phyloP scores from a whole-genome alignment of 1,140 invertebrate genomes.

The Matsumurasca onukii region DNA sequence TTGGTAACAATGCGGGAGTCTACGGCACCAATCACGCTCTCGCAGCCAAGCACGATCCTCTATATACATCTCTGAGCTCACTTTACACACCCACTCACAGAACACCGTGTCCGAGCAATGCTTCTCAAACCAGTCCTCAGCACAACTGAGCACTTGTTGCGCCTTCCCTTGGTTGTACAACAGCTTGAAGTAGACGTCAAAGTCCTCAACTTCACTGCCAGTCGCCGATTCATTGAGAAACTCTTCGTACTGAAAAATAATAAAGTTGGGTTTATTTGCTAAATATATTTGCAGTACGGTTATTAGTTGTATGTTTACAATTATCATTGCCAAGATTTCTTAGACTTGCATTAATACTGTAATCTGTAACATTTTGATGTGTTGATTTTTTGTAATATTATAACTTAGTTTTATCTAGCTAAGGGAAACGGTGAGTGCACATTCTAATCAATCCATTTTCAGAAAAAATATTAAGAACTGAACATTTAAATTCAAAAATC shows the following conservation, averaged over 20 bases:
- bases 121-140: background rate
- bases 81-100: conserved; percentile 13
- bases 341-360: no score
- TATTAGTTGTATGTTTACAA: no score
- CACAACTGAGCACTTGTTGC: background rate
- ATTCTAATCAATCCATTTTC: no score
- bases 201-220: background rate
- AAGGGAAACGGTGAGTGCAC: no score
- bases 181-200: background rate
- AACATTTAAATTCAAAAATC: no score
- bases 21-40: background rate
- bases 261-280: background rate
- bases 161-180: conserved; percentile 13
- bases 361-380: no score
- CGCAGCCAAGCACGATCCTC: background rate
- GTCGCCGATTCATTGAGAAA: background rate
- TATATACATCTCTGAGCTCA: background rate
- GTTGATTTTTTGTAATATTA: no score
- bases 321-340: no score
- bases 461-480: no score
- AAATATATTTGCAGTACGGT: no score
- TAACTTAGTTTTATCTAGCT: no score
- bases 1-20: background rate
- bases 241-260: conserved; percentile 15
- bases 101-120: background rate